Conservation (phyloP, 2,888 invertebrate genomes). For the Metellina segmentata region DNA sequence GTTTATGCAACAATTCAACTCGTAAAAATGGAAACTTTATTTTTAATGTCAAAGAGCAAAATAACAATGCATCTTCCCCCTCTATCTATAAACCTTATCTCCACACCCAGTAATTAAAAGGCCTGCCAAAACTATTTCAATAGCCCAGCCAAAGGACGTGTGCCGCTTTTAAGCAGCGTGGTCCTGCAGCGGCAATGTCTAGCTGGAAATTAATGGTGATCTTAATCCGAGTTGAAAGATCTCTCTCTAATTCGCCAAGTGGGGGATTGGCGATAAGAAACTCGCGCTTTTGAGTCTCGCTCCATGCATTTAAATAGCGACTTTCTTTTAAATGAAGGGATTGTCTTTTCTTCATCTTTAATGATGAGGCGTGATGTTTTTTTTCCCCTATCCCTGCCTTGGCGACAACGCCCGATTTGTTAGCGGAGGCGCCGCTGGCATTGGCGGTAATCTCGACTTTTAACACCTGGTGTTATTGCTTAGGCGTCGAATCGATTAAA, state of each 20-base stretch:
- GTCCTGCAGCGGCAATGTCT: background rate
- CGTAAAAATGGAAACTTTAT: background rate
- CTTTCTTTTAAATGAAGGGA: slow-evolving; percentile 40
- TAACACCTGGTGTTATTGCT: slow-evolving; percentile 60
- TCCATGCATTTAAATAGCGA: slow-evolving; percentile 54
- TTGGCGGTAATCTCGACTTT: slow-evolving; percentile 46
- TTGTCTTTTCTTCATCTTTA: slow-evolving; percentile 39
- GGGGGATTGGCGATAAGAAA: slow-evolving; percentile 42
- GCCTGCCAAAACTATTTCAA: slow-evolving; percentile 36
- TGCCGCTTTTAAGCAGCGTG: background rate
- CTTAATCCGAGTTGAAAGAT: slow-evolving; percentile 59
- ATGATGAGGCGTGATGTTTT: slow-evolving; percentile 20
- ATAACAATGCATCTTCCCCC: slow-evolving; percentile 14
- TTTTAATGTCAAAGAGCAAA: slow-evolving; percentile 7
- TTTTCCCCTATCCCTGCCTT: slow-evolving; percentile 15
- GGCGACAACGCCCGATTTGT: slow-evolving; percentile 69
- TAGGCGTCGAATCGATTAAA: slow-evolving; percentile 31
- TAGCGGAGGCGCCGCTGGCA: slow-evolving; percentile 42
- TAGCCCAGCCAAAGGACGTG: slow-evolving; percentile 19
- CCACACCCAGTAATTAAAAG: slow-evolving; percentile 53
- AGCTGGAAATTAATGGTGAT: slow-evolving; percentile 55
- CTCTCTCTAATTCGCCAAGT: slow-evolving; percentile 43
- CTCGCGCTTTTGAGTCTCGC: slow-evolving; percentile 3
- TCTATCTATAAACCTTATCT: background rate
- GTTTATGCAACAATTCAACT: background rate